Evolutionary conservation across 2,113 vertebrate genomes (phyloP), one percentile per base, ranked within the genome.

Genomic region (Callithrix jacchus): DNA sequence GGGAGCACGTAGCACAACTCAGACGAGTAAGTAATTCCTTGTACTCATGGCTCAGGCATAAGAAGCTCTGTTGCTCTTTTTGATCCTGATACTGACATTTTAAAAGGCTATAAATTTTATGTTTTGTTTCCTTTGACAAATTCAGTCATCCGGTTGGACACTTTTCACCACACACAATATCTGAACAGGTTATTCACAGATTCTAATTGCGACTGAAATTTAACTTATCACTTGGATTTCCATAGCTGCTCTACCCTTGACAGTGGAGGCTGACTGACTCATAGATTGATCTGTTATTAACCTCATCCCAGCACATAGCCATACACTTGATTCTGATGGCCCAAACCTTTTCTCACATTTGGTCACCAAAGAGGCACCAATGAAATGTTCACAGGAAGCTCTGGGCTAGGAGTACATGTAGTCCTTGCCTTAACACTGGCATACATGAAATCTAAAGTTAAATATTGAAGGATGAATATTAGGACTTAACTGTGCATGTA

Each of bases 161-260:
- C 9, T 96, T 94, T 40, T 49, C 49, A 37, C 23, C 49, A n/a
- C 35, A 77, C 9, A 83, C 73, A 56, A 54, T 87, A 68, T 89
- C 3, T 35, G 89, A 96, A 86, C 88, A 61, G 74, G 61, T 56
- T 97, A 97, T 92, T 81, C 92, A 68, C 91, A 54, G 47, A 40
- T 42, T 74, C 94, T 95, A 94, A 95, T 42, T 5, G 20, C 40
- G 70, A 71, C 30, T 90, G 83, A 64, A 91, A 88, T 96, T 98
- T 93, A 92, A 94, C 86, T 85, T 87, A 92, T 68, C 89, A 73
- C 52, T 93, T 83, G 40, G 77, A 64, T 82, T 90, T 89, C 35
- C 54, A 71, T 25, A 0, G 90, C 82, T 76, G 52, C 12, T 64
- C 80, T 37, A 1, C 77, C 92, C 95, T 93, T 95, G n/a, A 18